phyloP scores from a whole-genome alignment of 2,888 invertebrate genomes.

The Acanthopleura granulata region DNA sequence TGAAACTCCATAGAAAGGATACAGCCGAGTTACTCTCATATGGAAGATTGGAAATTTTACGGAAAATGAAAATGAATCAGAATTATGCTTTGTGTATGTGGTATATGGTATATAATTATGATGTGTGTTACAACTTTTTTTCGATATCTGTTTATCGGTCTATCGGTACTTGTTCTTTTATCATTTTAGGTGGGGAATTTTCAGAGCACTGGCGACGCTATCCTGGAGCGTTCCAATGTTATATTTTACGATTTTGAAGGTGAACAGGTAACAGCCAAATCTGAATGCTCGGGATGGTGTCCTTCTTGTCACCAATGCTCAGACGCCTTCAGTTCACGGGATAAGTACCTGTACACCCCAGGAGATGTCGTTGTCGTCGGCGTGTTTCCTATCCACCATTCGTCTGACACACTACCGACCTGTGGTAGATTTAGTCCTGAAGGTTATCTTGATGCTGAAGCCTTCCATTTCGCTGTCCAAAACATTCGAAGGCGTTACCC shows the following conservation, averaged over 20 bases:
- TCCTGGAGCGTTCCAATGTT: background rate
- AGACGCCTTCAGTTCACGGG: background rate
- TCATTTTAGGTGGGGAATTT: background rate
- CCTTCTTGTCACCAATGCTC: background rate
- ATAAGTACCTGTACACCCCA: constrained; percentile 28
- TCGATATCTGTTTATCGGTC: too few species aligned
- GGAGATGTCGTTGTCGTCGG: constrained; percentile 52
- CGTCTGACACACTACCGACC: constrained; percentile 28
- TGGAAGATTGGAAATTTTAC: too few species aligned
- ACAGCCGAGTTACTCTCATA: too few species aligned
- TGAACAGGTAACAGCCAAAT: background rate
- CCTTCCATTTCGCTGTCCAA: constrained; percentile 49
- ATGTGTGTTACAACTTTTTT: too few species aligned
- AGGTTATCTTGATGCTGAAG: constrained; percentile 38
- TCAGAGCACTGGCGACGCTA: background rate
- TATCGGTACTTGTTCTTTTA: background rate
- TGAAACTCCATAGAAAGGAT: too few species aligned
- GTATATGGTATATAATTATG: too few species aligned
- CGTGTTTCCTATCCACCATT: constrained; percentile 43
- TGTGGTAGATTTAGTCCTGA: constrained; percentile 38
- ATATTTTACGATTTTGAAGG: background rate
- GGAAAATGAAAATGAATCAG: too few species aligned
- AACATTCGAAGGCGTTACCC: constrained; percentile 40
- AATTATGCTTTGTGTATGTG: too few species aligned
- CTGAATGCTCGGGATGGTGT: constrained; percentile 7